A percentile compares a stretch with the other conserved stretches of the same genome.
Conservation (phyloP, 64 coral and sea anemone species). For the Stichodactyla helianthus region DNA sequence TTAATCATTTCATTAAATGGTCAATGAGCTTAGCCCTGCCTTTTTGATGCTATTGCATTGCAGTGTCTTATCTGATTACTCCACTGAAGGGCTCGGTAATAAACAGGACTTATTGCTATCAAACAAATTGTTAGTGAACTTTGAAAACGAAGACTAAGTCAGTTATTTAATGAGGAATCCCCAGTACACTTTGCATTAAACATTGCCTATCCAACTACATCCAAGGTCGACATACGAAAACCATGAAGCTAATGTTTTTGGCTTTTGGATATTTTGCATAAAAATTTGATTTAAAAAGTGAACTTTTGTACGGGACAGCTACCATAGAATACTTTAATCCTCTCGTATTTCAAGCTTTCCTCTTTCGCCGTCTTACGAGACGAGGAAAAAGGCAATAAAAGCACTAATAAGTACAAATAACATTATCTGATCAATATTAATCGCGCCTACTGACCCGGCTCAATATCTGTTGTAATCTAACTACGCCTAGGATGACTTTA, state of each 20-base stretch:
- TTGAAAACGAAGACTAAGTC: no score
- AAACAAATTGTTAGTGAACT: not conserved
- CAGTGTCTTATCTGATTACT: not conserved
- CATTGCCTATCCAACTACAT: no score
- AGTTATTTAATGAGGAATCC: no score
- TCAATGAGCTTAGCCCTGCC: not conserved
- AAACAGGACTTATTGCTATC: not conserved
- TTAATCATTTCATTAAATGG: not conserved
- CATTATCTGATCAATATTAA: constrained; percentile 6
- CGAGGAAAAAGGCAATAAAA: constrained; percentile 4
- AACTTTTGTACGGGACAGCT: no score
- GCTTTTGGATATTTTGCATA: no score
- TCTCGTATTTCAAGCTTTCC: not conserved
- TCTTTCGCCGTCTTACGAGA: not conserved
- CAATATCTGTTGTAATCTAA: not conserved
- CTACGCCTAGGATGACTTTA: constrained; percentile 15
- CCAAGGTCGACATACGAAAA: no score
- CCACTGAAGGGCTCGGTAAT: not conserved
- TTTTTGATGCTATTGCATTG: not conserved
- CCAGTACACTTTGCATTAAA: no score
- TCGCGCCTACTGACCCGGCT: not conserved
- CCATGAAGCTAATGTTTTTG: no score
- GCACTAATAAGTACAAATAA: constrained; percentile 2
- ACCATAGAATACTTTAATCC: not conserved
- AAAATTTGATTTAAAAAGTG: no score